Evolutionary conservation across 2,113 vertebrate genomes (phyloP), one percentile per base, ranked within the genome.

Genomic region (Holacanthus passer): DNA sequence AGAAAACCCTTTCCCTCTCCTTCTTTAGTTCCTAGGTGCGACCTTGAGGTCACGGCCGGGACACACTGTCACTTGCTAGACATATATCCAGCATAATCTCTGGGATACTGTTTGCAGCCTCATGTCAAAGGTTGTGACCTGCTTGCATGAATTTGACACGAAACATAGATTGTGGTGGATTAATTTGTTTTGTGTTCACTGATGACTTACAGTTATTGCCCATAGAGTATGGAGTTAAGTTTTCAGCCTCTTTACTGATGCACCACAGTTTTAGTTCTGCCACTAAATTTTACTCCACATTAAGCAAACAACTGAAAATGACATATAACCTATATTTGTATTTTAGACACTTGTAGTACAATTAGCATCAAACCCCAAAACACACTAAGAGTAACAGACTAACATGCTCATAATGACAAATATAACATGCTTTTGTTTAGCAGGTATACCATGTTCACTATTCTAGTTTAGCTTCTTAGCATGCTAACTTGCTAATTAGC

Each of bases 81-180:
- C 56, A 82, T 50, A 16, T 50, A 55, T 60, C 45, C 24, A 20
- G 5, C 20, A 39, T 81, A 73, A 88, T 83, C 70, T 71, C 17
- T 48, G 6, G 43, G 48, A 37, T 29, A n/a, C 29, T 63, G 67
- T 82, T 82, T 68, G 52, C 53, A 68, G 37, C n/a, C 20, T 3
- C 12, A 20, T 55, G 67, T 79, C 45, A 73, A 75, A 83, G 73
- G 73, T 72, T 47, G 4, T 74, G 77, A 84, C 64, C 65, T 50
- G 74, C 68, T 75, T 66, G 72, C 16, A 47, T 60, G 59, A 79
- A 78, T 70, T 69, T 73, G 27, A 66, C 50, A 74, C 63, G 35
- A 62, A 83, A 73, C 60, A 69, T 11, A 76, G 20, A 67, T 39
- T 10, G 0, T 12, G n/a, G 16, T 35, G 62, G 76, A 87, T 84